phyloP scores from a whole-genome alignment of 2,113 vertebrate species.

The Zonotrichia leucophrys region DNA sequence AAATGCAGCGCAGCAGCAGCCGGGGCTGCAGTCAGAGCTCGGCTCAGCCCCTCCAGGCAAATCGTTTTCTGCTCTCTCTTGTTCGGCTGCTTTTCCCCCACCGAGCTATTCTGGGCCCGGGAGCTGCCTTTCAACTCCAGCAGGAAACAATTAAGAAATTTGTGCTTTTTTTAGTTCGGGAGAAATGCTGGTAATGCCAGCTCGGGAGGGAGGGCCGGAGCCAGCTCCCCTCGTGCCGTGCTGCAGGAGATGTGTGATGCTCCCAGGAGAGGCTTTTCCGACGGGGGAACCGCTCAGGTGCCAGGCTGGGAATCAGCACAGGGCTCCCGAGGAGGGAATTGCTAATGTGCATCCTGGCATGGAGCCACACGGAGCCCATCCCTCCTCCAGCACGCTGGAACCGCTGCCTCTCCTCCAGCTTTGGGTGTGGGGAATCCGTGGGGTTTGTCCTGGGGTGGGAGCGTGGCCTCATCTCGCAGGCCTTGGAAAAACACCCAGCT shows the following conservation, averaged over 20 bases:
- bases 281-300: neutral
- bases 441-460: neutral
- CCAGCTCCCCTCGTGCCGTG: neutral
- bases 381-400: neutral
- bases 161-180: slow-evolving; percentile 55
- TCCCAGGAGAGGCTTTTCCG: neutral
- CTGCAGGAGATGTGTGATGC: neutral
- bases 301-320: neutral
- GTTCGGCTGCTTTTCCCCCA: neutral
- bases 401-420: neutral
- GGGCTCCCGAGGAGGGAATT: neutral
- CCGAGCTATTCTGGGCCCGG: neutral
- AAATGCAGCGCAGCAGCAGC: neutral
- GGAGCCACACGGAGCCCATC: neutral
- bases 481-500: neutral
- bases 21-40: neutral
- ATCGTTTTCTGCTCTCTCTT: neutral
- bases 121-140: slow-evolving; percentile 52
- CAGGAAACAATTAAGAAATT: slow-evolving; percentile 65
- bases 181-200: neutral
- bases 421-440: rapidly evolving
- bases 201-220: neutral
- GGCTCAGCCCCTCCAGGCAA: neutral
- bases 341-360: neutral
- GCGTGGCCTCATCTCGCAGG: rapidly evolving